phyloP scores from a whole-genome alignment of 2,113 vertebrate genomes.

The Phainopepla nitens region DNA sequence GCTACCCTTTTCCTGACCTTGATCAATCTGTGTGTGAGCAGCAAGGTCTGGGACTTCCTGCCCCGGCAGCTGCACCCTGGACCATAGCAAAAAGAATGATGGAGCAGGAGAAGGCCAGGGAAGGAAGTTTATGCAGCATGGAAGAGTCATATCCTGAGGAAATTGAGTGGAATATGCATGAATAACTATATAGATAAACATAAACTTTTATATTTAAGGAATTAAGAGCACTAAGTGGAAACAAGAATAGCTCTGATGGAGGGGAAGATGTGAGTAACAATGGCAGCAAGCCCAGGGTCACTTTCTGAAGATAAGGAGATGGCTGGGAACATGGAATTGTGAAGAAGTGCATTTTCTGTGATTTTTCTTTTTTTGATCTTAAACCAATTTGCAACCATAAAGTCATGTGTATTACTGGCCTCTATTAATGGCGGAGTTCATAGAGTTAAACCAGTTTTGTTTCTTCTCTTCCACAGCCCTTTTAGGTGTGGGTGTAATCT shows the following conservation, averaged over 20 bases:
- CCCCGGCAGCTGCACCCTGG: conserved; percentile 37
- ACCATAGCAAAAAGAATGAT: conserved; percentile 42
- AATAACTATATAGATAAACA: conserved; percentile 49
- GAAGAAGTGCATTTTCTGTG: background rate
- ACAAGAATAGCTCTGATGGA: background rate
- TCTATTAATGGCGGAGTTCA: background rate
- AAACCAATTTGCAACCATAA: background rate
- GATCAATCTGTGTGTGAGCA: background rate
- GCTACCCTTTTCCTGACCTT: conserved; percentile 19
- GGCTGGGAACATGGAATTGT: background rate
- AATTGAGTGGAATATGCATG: background rate
- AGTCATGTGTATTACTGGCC: background rate
- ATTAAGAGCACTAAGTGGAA: background rate
- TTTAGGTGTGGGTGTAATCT: background rate
- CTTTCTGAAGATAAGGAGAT: background rate
- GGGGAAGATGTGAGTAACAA: background rate
- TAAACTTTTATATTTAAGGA: conserved; percentile 47
- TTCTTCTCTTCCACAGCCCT: background rate
- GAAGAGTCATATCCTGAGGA: conserved; percentile 48
- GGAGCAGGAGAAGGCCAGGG: conserved; percentile 4
- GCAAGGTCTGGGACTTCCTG: conserved; percentile 22
- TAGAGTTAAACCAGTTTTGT: background rate
- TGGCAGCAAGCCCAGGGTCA: background rate
- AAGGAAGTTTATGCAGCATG: conserved; percentile 54
- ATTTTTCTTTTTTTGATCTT: background rate